Conservation (phyloP, 2,888 invertebrate genomes). For the Aleiodes testaceus region DNA sequence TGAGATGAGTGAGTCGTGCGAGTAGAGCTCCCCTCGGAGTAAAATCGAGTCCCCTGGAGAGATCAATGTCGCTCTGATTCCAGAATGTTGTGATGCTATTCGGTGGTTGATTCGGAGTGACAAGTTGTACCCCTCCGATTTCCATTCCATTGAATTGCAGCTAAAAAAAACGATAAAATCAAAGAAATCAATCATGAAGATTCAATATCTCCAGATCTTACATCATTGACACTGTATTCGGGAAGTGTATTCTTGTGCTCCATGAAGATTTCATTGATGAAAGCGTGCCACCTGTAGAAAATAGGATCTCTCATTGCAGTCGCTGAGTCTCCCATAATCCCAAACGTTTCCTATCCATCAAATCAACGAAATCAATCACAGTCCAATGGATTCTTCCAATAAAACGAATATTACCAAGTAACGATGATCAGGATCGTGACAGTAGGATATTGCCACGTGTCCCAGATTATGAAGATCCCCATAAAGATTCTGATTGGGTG, state of each 20-base stretch:
- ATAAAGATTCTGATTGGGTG: conserved; percentile 81
- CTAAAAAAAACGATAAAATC: conserved; percentile 68
- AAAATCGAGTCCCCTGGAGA: conserved; percentile 88
- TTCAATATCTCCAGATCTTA: too few relatives aligned
- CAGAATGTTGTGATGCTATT: conserved; percentile 83
- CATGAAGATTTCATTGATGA: conserved; percentile 85
- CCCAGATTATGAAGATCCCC: conserved; percentile 90
- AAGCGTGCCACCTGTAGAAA: conserved; percentile 90
- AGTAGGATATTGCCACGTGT: conserved; percentile 83
- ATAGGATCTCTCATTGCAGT: conserved; percentile 91
- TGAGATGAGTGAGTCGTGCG: conserved; percentile 85
- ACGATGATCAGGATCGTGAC: conserved; percentile 87
- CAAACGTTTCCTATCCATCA: conserved; percentile 80
- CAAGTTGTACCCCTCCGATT: conserved; percentile 76
- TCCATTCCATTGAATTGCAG: conserved; percentile 79
- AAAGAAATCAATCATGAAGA: not conserved
- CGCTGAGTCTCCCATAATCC: conserved; percentile 88
- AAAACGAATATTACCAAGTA: conserved; percentile 76
- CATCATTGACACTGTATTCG: conserved; percentile 78
- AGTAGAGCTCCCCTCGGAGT: conserved; percentile 83
- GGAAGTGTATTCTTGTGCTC: conserved; percentile 82
- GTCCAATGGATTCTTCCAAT: not conserved
- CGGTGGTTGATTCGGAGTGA: conserved; percentile 72
- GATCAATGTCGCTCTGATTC: conserved; percentile 85
- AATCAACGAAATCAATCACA: not conserved